A percentile compares a stretch with the other conserved stretches of the same genome.
These are phyloP conservation scores for Cyphomyrus discorhynchus DNA, from an alignment of 2,113 vertebrate genomes.

Conservation along the genomic window DNA sequence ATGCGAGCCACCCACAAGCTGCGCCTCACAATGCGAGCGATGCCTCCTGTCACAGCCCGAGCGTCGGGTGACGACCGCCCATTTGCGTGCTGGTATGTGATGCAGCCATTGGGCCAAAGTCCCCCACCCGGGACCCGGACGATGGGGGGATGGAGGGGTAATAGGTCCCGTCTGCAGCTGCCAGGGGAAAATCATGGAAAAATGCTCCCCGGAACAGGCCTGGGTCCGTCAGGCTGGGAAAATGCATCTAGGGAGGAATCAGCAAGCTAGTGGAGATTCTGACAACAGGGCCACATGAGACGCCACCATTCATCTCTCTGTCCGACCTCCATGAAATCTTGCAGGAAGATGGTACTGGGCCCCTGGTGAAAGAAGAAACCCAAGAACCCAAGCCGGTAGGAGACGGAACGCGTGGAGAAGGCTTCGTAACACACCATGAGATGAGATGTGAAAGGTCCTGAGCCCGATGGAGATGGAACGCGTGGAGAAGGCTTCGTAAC, in stretches of 20 bases:
- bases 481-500: not conserved
- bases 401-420: not conserved
- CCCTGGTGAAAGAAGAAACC: not conserved
- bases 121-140: not conserved
- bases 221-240: not conserved
- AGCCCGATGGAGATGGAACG: too few relatives aligned
- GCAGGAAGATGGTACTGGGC: not conserved
- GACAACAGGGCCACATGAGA: conserved; percentile 4
- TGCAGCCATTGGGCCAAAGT: conserved; percentile 1
- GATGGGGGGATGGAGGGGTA: not conserved
- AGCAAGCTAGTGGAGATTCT: conserved; percentile 5
- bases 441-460: too few relatives aligned
- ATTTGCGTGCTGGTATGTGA: not conserved
- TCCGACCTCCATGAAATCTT: not conserved
- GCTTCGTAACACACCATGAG: not conserved
- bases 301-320: not conserved
- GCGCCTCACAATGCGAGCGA: not conserved
- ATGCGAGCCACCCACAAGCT: not conserved
- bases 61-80: not conserved
- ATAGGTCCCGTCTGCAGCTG: not conserved
- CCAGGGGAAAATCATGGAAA: conserved; percentile 3
- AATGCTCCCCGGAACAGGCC: not conserved
- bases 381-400: not conserved
- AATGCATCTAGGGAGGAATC: not conserved
- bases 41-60: not conserved